Base-by-base conservation (phyloP, 2,888 invertebrate genomes). In the Epistrophe eligans region DNA sequence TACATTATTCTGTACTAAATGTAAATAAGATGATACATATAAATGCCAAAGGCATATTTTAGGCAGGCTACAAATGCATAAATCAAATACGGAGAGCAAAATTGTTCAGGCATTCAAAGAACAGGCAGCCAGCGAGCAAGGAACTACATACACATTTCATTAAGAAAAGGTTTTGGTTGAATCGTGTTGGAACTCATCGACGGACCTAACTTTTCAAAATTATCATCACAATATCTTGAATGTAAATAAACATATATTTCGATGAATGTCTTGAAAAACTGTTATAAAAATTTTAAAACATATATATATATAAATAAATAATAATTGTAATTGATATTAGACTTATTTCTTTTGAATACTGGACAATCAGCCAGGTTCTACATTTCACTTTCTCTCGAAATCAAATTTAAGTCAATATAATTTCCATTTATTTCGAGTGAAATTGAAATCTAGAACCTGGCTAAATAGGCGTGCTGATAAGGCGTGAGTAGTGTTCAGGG, bases 1-100 rank as follows among this genome's bases (percentile, higher is more conserved):
- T 74, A 82, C 73, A 81, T 85, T 74, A 74, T 79, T 79, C 64
- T 87, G 85, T 87, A 83, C 83, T 87, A 87, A 87, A 83, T 87
- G 87, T 87, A 87, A 87, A 87, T 87, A 87, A 79, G 79, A 83
- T 48, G 50, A 67, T 50, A 50, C 67, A 67, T 48, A 79, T 79
- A 66, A 76, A 72, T 58, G 76, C 52, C 79, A 38, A 52, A 13
- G 17, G 67, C 58, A 77, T 70, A 57, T 45, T 67, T 66, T 28
- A 67, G n/a, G 38, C 32, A 77, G 71, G 64, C 45, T 17, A 45
- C 13, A 62, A 57, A 45, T 40, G 55, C 40, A 67, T 45, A 13
- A 17, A 77, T 70, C 67, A 66, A 66, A 19, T n/a, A 28, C 0
- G 48, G 38, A 43, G 40, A 40, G 32, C 32, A 55, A 55, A 76